Conservation (phyloP, 2,113 vertebrate genomes). For the human region GRCh38 chr7:132861501-132862000, state of each 20-base stretch:
- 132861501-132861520: not conserved
- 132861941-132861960: not conserved
- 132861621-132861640: not conserved
- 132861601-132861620: not conserved
- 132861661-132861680: not conserved
- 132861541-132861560: not conserved
- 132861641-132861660: not conserved
- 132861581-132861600: not conserved
- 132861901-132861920: not conserved
- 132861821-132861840: not conserved
- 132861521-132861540: not conserved
- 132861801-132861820: not conserved
- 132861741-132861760: not conserved
- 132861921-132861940: not conserved
- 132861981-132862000: not conserved
- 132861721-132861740: not conserved
- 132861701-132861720: not conserved
- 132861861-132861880: not conserved
- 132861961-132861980: not conserved
- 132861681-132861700: not conserved
- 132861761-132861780: not conserved
- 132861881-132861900: not conserved
- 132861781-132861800: not conserved
- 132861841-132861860: not conserved
- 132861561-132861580: not conserved